phyloP scores from a whole-genome alignment of 2,888 invertebrate species.

The Escarpia spicata region DNA sequence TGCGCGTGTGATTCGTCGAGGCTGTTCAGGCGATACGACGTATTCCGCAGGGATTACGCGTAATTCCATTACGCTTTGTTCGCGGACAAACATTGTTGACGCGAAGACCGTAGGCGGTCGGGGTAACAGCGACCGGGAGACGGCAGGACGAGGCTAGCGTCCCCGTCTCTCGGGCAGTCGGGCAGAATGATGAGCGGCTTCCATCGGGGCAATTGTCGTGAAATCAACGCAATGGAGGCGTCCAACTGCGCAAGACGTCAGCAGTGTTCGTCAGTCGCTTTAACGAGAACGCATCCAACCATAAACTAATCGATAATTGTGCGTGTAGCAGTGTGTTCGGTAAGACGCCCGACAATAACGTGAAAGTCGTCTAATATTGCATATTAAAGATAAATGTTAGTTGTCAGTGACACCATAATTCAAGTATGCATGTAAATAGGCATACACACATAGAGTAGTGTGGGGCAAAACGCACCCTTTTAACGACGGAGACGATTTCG shows the following conservation, averaged over 20 bases:
- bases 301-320: neutral
- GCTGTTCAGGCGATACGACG: neutral
- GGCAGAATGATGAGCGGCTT: neutral
- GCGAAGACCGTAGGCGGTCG: neutral
- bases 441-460: too few relatives aligned
- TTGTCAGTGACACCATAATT: neutral
- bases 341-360: neutral
- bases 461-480: too few relatives aligned
- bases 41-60: neutral
- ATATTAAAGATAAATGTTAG: neutral
- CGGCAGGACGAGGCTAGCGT: neutral
- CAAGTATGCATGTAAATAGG: neutral
- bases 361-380: neutral
- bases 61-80: conserved; percentile 16
- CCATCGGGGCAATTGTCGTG: neutral
- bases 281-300: neutral
- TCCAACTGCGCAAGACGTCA: neutral
- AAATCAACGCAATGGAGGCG: neutral
- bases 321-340: neutral
- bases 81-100: neutral
- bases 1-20: neutral
- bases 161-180: neutral
- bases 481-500: too few relatives aligned
- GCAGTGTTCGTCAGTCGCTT: neutral
- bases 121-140: neutral